Conservation (phyloP, 1,140 invertebrate genomes). For the Diorhabda sublineata region DNA sequence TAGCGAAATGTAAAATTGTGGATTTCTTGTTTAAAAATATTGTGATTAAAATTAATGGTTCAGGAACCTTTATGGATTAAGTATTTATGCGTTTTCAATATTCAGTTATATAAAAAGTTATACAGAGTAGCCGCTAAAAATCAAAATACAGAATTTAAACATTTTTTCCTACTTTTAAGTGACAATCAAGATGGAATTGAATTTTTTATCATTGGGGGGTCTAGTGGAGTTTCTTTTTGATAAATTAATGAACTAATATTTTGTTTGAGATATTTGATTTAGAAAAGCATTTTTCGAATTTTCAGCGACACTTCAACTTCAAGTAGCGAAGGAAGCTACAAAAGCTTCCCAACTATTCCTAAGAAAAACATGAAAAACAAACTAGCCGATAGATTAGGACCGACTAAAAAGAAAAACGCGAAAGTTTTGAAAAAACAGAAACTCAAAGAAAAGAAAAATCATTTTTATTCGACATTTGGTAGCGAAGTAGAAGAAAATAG, state of each 20-base stretch:
- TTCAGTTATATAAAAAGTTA: too few relatives aligned
- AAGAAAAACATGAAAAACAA: conserved; percentile 50
- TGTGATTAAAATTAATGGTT: too few relatives aligned
- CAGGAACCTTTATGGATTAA: too few relatives aligned
- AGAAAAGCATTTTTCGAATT: neutral
- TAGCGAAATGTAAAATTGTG: too few relatives aligned
- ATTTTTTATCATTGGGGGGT: too few relatives aligned
- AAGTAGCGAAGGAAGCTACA: conserved; percentile 44
- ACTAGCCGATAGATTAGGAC: conserved; percentile 44
- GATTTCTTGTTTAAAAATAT: too few relatives aligned
- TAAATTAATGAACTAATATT: neutral
- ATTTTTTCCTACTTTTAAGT: too few relatives aligned
- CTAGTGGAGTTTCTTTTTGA: conserved; percentile 18
- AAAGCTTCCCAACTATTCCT: conserved; percentile 47
- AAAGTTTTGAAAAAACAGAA: conserved; percentile 50
- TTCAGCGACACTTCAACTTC: conserved; percentile 39
- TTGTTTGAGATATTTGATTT: conserved; percentile 4
- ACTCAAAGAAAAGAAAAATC: conserved; percentile 55
- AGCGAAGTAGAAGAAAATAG: conserved; percentile 63
- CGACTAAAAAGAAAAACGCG: conserved; percentile 31
- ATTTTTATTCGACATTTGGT: conserved; percentile 69
- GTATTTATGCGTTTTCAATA: too few relatives aligned
- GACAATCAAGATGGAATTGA: too few relatives aligned
- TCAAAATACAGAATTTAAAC: too few relatives aligned
- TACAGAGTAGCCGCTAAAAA: too few relatives aligned